These are phyloP conservation scores for Ondatra zibethicus DNA, from an alignment of 2,113 vertebrate genomes.

Conservation along the genomic window DNA sequence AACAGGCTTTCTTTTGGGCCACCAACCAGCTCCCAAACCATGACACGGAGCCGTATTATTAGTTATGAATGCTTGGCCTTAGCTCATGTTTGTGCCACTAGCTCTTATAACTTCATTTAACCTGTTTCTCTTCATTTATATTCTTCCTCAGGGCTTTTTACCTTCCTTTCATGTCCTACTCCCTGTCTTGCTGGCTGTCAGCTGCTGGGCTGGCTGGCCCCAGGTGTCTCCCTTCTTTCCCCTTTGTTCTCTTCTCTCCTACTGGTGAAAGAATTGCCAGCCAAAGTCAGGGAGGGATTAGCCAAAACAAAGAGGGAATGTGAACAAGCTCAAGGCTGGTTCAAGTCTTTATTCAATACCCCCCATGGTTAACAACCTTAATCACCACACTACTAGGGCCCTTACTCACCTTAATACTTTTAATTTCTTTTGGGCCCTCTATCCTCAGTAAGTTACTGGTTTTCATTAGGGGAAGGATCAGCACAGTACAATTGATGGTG, in stretches of 20 bases:
- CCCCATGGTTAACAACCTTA: no score
- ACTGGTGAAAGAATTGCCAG: no score
- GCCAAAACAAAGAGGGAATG: no score
- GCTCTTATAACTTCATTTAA: background rate
- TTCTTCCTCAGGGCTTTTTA: background rate
- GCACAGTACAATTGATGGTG: no score
- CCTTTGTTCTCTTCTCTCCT: background rate
- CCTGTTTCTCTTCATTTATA: background rate
- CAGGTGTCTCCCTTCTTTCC: background rate
- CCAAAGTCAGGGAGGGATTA: no score
- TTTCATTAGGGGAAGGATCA: no score
- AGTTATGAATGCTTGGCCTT: background rate
- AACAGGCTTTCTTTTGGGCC: background rate
- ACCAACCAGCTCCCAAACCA: background rate
- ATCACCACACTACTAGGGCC: no score
- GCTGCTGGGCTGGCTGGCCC: background rate
- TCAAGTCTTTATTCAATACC: no score
- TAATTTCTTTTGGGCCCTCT: no score
- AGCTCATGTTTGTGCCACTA: background rate
- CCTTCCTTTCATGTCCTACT: background rate
- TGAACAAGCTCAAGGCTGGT: no score
- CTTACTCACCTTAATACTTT: no score
- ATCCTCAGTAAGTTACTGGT: no score
- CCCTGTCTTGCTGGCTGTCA: background rate
- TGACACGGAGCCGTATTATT: background rate